A percentile compares a stretch with the other conserved stretches of the same genome.
phyloP scores from a whole-genome alignment of 2,888 invertebrate species.

The Synergus gifuensis region DNA sequence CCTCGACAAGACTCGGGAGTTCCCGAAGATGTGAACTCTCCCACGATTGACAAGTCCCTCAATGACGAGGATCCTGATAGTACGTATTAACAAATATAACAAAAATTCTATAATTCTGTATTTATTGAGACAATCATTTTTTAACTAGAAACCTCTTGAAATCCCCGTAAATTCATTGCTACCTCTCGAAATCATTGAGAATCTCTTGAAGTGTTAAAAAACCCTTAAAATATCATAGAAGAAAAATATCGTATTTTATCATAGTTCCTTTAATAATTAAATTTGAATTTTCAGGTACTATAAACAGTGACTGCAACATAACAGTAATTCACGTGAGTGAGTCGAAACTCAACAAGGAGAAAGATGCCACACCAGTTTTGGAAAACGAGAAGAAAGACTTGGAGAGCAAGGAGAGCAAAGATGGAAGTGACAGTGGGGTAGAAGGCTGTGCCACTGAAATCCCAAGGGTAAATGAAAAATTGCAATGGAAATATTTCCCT shows the following conservation, averaged over 20 bases:
- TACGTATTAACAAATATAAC: conserved; percentile 36
- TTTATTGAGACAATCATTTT: conserved; percentile 46
- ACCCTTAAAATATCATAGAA: too few species aligned
- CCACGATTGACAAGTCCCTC: conserved; percentile 47
- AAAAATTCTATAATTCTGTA: conserved; percentile 19
- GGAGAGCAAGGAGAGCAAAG: conserved; percentile 76
- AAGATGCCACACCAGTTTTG: conserved; percentile 23
- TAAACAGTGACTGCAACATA: conserved; percentile 72
- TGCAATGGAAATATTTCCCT: background rate
- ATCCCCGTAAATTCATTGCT: too few species aligned
- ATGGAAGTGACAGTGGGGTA: conserved; percentile 90
- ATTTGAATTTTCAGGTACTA: conserved; percentile 57
- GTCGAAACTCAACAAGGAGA: conserved; percentile 48
- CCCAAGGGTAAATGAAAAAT: conserved; percentile 68
- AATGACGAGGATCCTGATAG: conserved; percentile 48
- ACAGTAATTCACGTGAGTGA: conserved; percentile 72
- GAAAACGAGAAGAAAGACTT: conserved; percentile 60
- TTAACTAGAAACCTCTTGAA: too few species aligned
- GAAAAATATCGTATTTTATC: too few species aligned
- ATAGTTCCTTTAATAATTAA: background rate
- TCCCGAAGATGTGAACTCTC: conserved; percentile 71
- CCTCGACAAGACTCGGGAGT: conserved; percentile 73
- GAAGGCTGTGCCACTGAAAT: conserved; percentile 82
- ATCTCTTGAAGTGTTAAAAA: too few species aligned
- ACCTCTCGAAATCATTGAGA: too few species aligned